Conservation (phyloP, 2,888 invertebrate species). For the Exocentrus adspersus region DNA sequence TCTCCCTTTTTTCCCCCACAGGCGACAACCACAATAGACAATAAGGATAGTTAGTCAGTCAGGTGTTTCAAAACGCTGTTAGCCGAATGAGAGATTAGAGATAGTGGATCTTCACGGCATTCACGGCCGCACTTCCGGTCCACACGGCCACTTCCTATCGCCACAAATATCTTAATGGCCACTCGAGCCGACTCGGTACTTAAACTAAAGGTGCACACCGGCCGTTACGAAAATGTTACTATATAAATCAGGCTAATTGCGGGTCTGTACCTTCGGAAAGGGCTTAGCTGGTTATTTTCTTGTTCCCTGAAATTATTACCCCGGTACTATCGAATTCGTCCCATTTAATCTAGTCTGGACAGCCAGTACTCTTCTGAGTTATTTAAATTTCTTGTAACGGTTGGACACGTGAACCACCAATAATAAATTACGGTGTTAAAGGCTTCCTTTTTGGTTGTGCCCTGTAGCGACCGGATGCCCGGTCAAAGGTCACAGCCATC, state of each 20-base stretch:
- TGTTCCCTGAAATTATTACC: neutral
- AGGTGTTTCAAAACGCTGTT: slow-evolving; percentile 55
- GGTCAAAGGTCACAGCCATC: slow-evolving; percentile 52
- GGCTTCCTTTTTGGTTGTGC: slow-evolving; percentile 16
- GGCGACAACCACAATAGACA: neutral
- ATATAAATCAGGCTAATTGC: slow-evolving; percentile 46
- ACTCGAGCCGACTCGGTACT: slow-evolving; percentile 52
- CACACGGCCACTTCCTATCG: slow-evolving; percentile 54
- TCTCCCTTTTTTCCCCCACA: neutral
- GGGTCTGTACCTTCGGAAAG: neutral
- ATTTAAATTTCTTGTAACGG: neutral
- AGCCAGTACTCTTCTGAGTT: no score
- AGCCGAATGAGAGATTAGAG: slow-evolving; percentile 53
- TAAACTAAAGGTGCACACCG: slow-evolving; percentile 52
- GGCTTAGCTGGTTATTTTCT: slow-evolving; percentile 7
- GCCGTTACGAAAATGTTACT: slow-evolving; percentile 41
- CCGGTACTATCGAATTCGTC: no score
- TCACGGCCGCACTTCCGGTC: slow-evolving; percentile 56
- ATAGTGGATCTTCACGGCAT: slow-evolving; percentile 57
- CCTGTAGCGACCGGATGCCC: slow-evolving; percentile 36
- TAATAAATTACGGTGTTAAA: slow-evolving; percentile 13
- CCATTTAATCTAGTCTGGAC: no score
- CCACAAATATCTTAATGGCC: slow-evolving; percentile 54
- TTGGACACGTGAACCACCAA: neutral
- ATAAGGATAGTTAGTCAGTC: slow-evolving; percentile 39